Base-by-base conservation (phyloP, 92 coral and sea anemone genomes). In the Phymanthus crucifer region DNA sequence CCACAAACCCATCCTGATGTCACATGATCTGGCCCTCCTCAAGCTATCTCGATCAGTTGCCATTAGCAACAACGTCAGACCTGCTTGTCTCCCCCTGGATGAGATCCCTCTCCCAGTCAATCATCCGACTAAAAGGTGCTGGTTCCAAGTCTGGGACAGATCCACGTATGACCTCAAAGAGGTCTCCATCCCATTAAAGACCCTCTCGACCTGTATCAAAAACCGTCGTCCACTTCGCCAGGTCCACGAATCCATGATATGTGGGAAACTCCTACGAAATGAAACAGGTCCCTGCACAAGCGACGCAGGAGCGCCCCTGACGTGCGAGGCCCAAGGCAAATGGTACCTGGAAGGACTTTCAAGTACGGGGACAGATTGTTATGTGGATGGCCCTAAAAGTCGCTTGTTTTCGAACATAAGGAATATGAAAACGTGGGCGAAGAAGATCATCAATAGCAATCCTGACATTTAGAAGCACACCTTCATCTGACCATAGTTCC, bases 251-350 rank as follows among this genome's bases (percentile, higher is more conserved):
- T 91, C 95, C 21, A 88, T 91, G 94, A 67, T 88, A 21, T 91
- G 91, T 45, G 94, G 90, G 16, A 84, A 85, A 14, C 83, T 84
- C 38, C 82, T 32, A 18, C 73, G 77, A 52, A 77, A 83, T 23
- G 68, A 74, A 24, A 82, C 84, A 29, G 90, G 89, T 36, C 91
- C 87, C 27, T 91, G 95, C 48, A 86, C 85, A 80, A 86, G 75
- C 54, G 95, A 91, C 58, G 84, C 84, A 27, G 95, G 95, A 70
- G 92, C 88, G 6, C 95, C 95, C 85, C 83, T 91, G 32, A 76
- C 73, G 47, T 84, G 92, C 43, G 83, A 88, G 82, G 54, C 84
- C 88, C 78, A 40, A 1, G 95, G 95, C 50, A 91, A 85, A 75
- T 91, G 90, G 95, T 87, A 66, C 82, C 88, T 91, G 19, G 90